Evolutionary conservation across 1,140 invertebrate species (phyloP).

Genomic region (Zeugodacus cucurbitae): DNA sequence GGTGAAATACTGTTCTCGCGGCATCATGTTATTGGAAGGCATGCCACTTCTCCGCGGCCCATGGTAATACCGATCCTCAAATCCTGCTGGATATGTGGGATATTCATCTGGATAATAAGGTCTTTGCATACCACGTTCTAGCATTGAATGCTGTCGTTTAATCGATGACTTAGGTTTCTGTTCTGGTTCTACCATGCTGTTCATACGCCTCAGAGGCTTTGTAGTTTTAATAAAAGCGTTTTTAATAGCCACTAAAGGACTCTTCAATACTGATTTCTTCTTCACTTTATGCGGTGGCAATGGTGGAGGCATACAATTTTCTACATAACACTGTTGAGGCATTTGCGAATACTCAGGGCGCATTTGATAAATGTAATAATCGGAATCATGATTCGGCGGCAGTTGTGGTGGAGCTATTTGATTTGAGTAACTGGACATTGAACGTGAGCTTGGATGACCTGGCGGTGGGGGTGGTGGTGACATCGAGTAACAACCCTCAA

Average conservation of each 20-base stretch:
- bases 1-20: slow-evolving; percentile 53
- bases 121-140: slow-evolving; percentile 58
- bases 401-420: slow-evolving; percentile 48
- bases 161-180: slow-evolving; percentile 55
- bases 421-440: slow-evolving; percentile 57
- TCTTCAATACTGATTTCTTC: slow-evolving; percentile 63
- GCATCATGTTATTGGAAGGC: slow-evolving; percentile 37
- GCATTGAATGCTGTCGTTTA: slow-evolving; percentile 63
- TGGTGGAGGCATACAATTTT: slow-evolving; percentile 54
- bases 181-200: slow-evolving; percentile 64
- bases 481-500: slow-evolving; percentile 58
- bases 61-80: slow-evolving; percentile 49
- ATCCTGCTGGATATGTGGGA: slow-evolving; percentile 59
- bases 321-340: slow-evolving; percentile 56
- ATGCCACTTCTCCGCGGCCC: slow-evolving; percentile 31
- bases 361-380: slow-evolving; percentile 52
- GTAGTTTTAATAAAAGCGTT: slow-evolving; percentile 62
- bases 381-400: slow-evolving; percentile 52
- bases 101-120: slow-evolving; percentile 63
- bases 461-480: slow-evolving; percentile 49
- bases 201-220: slow-evolving; percentile 59
- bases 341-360: slow-evolving; percentile 37
- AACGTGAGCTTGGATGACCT: slow-evolving; percentile 51
- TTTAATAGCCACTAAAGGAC: slow-evolving; percentile 60
- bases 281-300: slow-evolving; percentile 58